These are phyloP conservation scores for Hydraecia micacea DNA, from an alignment of 2,888 invertebrate species.

Conservation along the genomic window DNA sequence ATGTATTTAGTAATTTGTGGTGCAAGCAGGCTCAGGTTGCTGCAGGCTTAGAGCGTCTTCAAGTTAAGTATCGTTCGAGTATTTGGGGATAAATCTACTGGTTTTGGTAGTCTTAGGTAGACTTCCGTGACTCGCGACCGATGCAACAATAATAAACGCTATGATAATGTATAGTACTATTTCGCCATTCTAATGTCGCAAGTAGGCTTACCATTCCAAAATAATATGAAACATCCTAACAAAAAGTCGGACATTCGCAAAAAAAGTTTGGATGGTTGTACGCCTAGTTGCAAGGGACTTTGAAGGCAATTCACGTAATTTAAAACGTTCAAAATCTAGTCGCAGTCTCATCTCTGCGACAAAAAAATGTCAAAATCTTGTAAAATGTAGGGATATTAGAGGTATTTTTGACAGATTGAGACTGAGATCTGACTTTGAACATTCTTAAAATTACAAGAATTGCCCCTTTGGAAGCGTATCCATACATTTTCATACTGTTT, in stretches of 20 bases:
- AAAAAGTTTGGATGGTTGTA: not conserved
- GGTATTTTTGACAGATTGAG: too few species aligned
- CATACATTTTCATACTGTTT: constrained; percentile 12
- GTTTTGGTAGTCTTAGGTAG: not conserved
- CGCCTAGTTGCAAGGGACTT: not conserved
- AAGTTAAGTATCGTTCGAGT: not conserved
- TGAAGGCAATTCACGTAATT: too few species aligned
- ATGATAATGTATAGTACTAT: constrained; percentile 10
- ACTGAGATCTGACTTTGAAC: too few species aligned
- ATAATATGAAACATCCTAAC: not conserved
- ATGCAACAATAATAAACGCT: not conserved
- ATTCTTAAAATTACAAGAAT: too few species aligned
- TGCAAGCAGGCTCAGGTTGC: too few species aligned
- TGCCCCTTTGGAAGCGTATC: not conserved
- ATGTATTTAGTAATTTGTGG: not conserved
- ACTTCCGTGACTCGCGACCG: constrained; percentile 2
- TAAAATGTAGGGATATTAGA: too few species aligned
- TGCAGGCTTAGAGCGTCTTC: too few species aligned
- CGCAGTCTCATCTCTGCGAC: too few species aligned
- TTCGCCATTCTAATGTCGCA: too few species aligned
- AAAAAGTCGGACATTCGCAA: not conserved
- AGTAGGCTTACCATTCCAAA: not conserved
- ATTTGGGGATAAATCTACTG: not conserved
- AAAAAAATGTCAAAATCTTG: too few species aligned
- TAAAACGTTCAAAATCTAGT: too few species aligned